Conservation (phyloP, 2,113 vertebrate species). For the Tympanuchus pallidicinctus region DNA sequence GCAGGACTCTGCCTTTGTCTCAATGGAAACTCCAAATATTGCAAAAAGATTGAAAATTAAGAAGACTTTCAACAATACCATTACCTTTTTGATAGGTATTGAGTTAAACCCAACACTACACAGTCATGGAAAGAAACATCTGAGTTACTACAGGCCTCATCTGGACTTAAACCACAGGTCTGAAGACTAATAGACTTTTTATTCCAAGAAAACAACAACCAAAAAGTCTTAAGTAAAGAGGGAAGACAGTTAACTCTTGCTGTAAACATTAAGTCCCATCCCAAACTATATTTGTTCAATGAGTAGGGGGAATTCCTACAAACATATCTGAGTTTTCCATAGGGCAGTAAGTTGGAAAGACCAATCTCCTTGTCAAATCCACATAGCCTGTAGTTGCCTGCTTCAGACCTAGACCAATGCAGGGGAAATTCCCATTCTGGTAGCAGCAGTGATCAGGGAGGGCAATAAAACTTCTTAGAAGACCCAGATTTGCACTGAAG, state of each 20-base stretch:
- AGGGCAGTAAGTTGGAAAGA: neutral
- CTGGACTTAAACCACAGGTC: neutral
- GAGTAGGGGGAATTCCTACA: neutral
- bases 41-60: neutral
- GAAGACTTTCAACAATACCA: neutral
- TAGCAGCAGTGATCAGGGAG: neutral
- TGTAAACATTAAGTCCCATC: neutral
- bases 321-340: fast-evolving
- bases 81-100: neutral
- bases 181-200: neutral
- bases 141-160: neutral
- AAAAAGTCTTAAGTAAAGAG: neutral
- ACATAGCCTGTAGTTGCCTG: neutral
- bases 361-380: neutral
- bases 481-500: neutral
- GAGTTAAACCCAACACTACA: neutral
- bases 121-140: neutral
- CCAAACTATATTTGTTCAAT: neutral
- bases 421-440: neutral
- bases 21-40: neutral
- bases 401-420: neutral
- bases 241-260: neutral
- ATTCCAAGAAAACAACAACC: neutral
- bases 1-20: neutral
- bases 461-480: neutral